Base-by-base conservation (phyloP, 2,888 invertebrate genomes). In the Synergus umbraculus region DNA sequence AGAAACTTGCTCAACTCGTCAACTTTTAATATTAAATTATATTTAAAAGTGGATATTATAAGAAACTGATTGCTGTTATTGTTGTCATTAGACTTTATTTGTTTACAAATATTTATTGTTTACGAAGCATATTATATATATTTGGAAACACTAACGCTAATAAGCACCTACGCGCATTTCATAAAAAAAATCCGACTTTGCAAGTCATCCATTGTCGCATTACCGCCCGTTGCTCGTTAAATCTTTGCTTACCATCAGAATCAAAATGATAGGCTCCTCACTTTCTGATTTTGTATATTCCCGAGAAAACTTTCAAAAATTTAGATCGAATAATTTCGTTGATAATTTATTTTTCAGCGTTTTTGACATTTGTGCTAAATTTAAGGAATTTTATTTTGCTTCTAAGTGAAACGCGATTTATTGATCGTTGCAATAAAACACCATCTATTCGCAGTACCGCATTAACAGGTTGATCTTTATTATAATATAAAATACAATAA, bases 381-480 rank as follows among this genome's bases (percentile, higher is more conserved):
- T 65, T 10, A 12, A 29, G 13, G 4, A 37, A 65, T 65, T 12
- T 49, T 4, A 49, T 15, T 49, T 49, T 49, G 5, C 15, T 44
- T 49, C 7, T 49, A 15, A 49, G 37, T 58, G 29, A 10, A 22
- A 44, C 8, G 8, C 49, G 64, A 44, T 76, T 66, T 67, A 76
- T 76, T 84, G 80, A 80, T 79, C 77, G 78, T 81, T 85, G 85
- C 85, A 83, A 84, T 84, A 86, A 84, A 78, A 81, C 78, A 73
- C 82, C 85, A 86, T 86, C 85, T 82, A 78, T 82, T 81, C 82
- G 83, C 81, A 78, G 82, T 82, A 83, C 66, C 78, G 49, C 15
- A 84, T 85, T 83, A 83, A 83, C 83, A 85, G 79, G 80, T 82
- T 86, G 82, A 85, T 85, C 83, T 82, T 76, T 80, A 67, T 13